Base-by-base conservation (phyloP, 2,888 invertebrate species). In the Patella pellucida region DNA sequence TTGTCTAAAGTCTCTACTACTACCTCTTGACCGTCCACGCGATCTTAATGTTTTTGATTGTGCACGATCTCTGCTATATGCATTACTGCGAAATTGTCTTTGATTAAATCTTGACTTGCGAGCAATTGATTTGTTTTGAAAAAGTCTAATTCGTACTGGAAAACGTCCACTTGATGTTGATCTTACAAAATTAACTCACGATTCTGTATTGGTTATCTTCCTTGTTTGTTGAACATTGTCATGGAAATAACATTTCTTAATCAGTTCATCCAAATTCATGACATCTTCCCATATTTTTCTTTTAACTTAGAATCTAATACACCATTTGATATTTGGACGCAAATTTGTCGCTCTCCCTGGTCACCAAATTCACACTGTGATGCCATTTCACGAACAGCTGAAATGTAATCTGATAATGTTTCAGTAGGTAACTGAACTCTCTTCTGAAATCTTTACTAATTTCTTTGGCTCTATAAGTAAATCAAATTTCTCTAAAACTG, bases 301-400 rank as follows among this genome's bases (percentile, higher is more conserved):
- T 56, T 56, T 16, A 16, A 12, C n/a, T n/a, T n/a, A n/a, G n/a
- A n/a, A 56, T 56, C 15, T n/a, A 16, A 19, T 56, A 56, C 56
- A 56, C 14, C 4, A 56, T 56, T 56, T n/a, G 56, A 56, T n/a
- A 14, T 56, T 56, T 56, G 56, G 19, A n/a, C 3, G 27, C 27
- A 27, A 27, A 27, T 27, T 27, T 27, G 27, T 27, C 27, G 27
- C 14, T 56, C 2, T 9, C 15, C 56, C 15, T n/a, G 19, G 9
- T 56, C 56, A 5, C 2, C 56, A 56, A 56, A 56, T 56, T 56
- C 1, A 56, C 56, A 56, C 5, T 56, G 56, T n/a, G n/a, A 16
- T 56, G 56, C 15, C 56, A 56, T 56, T 14, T 56, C 56, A 12
- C 56, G 56, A 56, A 56, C 56, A 56, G 56, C 56, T n/a, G 56